phyloP scores from a whole-genome alignment of 2,888 invertebrate species.

The Caenorhabditis sp. region DNA sequence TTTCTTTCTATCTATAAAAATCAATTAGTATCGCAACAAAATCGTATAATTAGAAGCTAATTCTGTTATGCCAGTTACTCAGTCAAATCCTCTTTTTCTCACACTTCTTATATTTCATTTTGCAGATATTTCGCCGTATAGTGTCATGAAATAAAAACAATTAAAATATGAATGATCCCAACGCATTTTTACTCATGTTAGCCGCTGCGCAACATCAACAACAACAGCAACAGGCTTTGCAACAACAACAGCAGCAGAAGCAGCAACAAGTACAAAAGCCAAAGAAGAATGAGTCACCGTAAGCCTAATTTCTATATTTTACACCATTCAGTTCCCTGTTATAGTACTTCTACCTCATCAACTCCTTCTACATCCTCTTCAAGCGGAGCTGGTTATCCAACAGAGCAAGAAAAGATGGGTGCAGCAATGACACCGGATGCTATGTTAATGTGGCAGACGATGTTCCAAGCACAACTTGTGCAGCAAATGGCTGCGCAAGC shows the following conservation, averaged over 20 bases:
- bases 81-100: too few species aligned
- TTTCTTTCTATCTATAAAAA: not conserved
- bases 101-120: not conserved
- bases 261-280: not conserved
- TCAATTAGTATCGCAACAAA: too few species aligned
- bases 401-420: too few species aligned
- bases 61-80: too few species aligned
- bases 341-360: not conserved
- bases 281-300: not conserved
- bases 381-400: not conserved
- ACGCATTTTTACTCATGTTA: conserved; percentile 33
- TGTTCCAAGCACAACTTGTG: conserved; percentile 16
- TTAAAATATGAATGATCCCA: conserved; percentile 21
- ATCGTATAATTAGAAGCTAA: too few species aligned
- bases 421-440: conserved; percentile 13
- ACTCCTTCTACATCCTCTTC: not conserved
- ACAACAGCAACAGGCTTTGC: conserved; percentile 25
- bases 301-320: not conserved
- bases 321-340: too few species aligned
- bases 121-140: not conserved
- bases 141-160: conserved; percentile 1
- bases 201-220: conserved; percentile 36
- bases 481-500: not conserved
- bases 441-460: conserved; percentile 32
- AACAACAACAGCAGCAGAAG: conserved; percentile 11